These are phyloP conservation scores for Drosophila pachea DNA, from an alignment of 1,140 invertebrate genomes.

Conservation along the genomic window DNA sequence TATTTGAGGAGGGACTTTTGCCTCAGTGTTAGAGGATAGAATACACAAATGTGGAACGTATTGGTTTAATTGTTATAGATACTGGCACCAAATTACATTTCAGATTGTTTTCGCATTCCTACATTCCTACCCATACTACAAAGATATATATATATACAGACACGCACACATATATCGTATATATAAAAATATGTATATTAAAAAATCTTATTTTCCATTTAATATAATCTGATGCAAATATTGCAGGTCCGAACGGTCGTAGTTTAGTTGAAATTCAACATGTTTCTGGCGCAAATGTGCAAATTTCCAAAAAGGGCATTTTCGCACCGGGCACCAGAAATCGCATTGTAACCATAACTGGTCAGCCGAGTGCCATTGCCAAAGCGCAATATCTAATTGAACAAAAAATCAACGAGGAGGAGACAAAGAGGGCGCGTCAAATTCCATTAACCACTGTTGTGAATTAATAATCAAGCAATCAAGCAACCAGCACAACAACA, in stretches of 20 bases:
- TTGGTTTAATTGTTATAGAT: slow-evolving; percentile 3
- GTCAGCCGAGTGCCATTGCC: slow-evolving; percentile 90
- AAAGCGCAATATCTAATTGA: slow-evolving; percentile 96
- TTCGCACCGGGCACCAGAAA: slow-evolving; percentile 97
- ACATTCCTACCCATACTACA: slow-evolving; percentile 14
- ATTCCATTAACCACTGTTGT: slow-evolving; percentile 89
- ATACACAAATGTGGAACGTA: background rate
- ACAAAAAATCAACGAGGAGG: slow-evolving; percentile 96
- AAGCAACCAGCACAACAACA: slow-evolving; percentile 58
- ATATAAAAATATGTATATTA: slow-evolving; percentile 20
- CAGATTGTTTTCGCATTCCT: slow-evolving; percentile 4
- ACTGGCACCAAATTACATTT: background rate
- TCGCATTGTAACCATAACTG: slow-evolving; percentile 97
- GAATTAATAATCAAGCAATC: slow-evolving; percentile 65
- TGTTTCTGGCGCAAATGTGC: slow-evolving; percentile 96
- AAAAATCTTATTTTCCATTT: slow-evolving; percentile 43
- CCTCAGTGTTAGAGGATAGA: slow-evolving; percentile 51
- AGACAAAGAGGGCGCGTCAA: slow-evolving; percentile 94
- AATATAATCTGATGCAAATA: slow-evolving; percentile 74
- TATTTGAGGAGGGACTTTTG: slow-evolving; percentile 46
- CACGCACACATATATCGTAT: slow-evolving; percentile 4
- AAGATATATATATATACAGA: slow-evolving; percentile 11
- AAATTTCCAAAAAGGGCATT: slow-evolving; percentile 98
- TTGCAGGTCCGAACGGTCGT: slow-evolving; percentile 91
- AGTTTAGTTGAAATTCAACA: slow-evolving; percentile 98